A percentile compares a stretch with the other conserved stretches of the same genome.
These are phyloP conservation scores for Synanceia verrucosa DNA, from an alignment of 2,797 vertebrate genomes.

Conservation along the genomic window DNA sequence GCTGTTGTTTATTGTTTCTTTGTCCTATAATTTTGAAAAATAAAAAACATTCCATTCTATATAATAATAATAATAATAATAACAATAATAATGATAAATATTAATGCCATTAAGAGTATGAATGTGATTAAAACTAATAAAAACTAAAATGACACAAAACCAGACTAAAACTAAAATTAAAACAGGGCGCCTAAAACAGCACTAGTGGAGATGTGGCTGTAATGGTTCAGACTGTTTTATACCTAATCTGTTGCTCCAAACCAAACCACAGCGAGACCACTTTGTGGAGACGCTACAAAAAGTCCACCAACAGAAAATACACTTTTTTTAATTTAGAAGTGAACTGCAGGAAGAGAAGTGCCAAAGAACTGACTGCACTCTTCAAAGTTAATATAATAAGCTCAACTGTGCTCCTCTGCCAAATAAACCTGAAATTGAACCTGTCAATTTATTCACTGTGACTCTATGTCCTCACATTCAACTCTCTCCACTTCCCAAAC, in stretches of 20 bases:
- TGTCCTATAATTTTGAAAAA: too few relatives aligned
- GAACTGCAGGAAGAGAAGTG: constrained; percentile 10
- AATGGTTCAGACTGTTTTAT: constrained; percentile 15
- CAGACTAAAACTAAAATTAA: too few relatives aligned
- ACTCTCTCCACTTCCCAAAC: constrained; percentile 12
- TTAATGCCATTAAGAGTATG: too few relatives aligned
- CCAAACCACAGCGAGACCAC: constrained; percentile 6
- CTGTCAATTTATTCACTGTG: constrained; percentile 33
- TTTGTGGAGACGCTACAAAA: constrained; percentile 18
- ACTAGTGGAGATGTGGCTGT: constrained; percentile 11
- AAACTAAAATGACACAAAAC: too few relatives aligned
- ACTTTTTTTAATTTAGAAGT: constrained; percentile 12
- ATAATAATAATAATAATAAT: too few relatives aligned
- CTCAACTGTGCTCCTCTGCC: neutral
- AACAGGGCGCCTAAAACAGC: too few relatives aligned
- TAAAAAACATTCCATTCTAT: too few relatives aligned
- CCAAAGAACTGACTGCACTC: constrained; percentile 8
- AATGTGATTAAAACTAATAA: too few relatives aligned
- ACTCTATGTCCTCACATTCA: constrained; percentile 20
- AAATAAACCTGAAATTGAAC: constrained; percentile 24
- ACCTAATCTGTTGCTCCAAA: constrained; percentile 13
- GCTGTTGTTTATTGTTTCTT: too few relatives aligned
- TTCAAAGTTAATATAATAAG: constrained; percentile 25
- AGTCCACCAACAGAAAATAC: neutral
- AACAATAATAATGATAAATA: too few relatives aligned